Conservation (phyloP, 2,797 vertebrate species). For the Myripristis jacobus region DNA sequence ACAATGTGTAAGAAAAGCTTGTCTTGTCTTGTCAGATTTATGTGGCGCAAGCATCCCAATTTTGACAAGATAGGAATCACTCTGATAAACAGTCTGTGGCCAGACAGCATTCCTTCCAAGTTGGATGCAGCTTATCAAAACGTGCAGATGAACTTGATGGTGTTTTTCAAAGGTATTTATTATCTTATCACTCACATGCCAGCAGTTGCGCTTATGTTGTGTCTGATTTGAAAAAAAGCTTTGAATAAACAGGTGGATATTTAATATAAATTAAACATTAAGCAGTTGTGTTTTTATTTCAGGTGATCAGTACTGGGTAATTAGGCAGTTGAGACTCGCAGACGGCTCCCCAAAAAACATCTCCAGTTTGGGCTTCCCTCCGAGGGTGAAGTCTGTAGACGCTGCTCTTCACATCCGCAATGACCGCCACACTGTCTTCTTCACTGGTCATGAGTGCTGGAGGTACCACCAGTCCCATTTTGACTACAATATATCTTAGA, state of each 20-base stretch:
- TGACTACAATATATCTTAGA: too few relatives aligned
- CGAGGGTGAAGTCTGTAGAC: slow-evolving; percentile 65
- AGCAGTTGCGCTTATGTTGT: too few relatives aligned
- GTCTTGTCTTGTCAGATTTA: slow-evolving; percentile 66
- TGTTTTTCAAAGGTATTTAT: slow-evolving; percentile 81
- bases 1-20: neutral
- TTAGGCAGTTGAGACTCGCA: slow-evolving; percentile 52
- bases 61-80: slow-evolving; percentile 68
- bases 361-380: slow-evolving; percentile 71
- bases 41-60: slow-evolving; percentile 76
- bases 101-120: slow-evolving; percentile 51
- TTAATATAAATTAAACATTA: neutral
- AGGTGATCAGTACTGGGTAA: slow-evolving; percentile 73
- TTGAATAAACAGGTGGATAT: neutral
- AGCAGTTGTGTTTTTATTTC: slow-evolving; percentile 3
- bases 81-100: slow-evolving; percentile 75
- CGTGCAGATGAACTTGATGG: slow-evolving; percentile 30
- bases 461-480: slow-evolving; percentile 50
- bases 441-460: slow-evolving; percentile 74
- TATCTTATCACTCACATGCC: too few relatives aligned
- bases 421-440: slow-evolving; percentile 65
- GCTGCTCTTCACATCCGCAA: slow-evolving; percentile 73
- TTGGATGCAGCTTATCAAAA: slow-evolving; percentile 77
- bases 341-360: slow-evolving; percentile 73
- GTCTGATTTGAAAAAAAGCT: neutral